These are phyloP conservation scores for Xanthia togata DNA, from an alignment of 2,888 invertebrate genomes.

Conservation along the genomic window DNA sequence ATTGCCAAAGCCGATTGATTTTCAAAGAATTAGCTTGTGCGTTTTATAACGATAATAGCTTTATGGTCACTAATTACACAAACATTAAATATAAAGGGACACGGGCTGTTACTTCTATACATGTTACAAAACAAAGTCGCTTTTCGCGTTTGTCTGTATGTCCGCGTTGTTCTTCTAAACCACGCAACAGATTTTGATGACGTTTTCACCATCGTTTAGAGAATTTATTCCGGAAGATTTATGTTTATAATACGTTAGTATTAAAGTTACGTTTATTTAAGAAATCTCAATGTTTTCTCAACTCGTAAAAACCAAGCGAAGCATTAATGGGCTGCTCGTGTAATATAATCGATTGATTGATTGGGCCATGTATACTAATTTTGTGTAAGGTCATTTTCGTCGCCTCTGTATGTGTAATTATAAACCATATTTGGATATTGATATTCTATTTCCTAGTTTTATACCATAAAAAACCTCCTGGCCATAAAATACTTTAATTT, in stretches of 20 bases:
- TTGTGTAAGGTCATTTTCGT: conserved; percentile 19
- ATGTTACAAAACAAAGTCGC: too few species aligned
- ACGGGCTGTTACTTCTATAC: background rate
- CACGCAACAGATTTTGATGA: too few species aligned
- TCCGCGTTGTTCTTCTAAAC: too few species aligned
- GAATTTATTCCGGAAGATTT: too few species aligned
- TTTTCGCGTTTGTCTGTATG: too few species aligned
- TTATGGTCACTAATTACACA: conserved; percentile 46
- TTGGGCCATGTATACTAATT: conserved; percentile 17
- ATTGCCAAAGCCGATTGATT: conserved; percentile 34
- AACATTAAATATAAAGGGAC: background rate
- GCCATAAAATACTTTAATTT: conserved; percentile 24
- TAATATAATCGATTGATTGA: conserved; percentile 15
- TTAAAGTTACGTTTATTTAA: too few species aligned
- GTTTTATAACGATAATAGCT: conserved; percentile 30
- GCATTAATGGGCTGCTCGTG: too few species aligned
- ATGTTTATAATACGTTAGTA: too few species aligned
- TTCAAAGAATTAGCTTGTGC: background rate
- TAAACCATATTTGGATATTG: background rate
- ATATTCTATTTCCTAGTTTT: conserved; percentile 20
- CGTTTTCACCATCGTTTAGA: too few species aligned
- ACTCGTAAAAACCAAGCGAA: too few species aligned
- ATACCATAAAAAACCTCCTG: background rate
- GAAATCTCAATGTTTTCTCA: too few species aligned
- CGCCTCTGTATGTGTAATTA: conserved; percentile 14